Evolutionary conservation across 92 coral and sea anemone genomes (phyloP).

Genomic region (Micromussa lordhowensis): DNA sequence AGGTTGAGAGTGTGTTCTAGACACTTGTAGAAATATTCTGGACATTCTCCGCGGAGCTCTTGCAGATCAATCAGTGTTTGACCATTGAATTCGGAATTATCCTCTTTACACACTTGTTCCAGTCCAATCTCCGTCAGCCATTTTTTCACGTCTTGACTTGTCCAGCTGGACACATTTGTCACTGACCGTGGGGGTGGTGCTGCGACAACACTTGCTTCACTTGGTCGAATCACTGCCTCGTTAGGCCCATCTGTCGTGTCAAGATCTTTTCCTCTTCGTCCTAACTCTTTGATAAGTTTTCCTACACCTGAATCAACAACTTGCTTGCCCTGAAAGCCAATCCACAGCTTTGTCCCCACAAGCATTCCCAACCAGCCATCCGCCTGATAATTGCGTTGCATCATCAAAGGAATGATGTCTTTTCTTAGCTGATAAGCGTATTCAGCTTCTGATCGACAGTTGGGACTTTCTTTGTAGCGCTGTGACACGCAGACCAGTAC

Average conservation of each 20-base stretch:
- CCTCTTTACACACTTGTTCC: conserved; percentile 44
- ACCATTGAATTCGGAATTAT: conserved; percentile 49
- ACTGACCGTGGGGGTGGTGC: not conserved
- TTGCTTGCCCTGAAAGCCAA: conserved; percentile 48
- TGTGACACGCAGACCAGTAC: conserved; percentile 80
- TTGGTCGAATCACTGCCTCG: conserved; percentile 1
- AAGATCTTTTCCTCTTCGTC: conserved; percentile 50
- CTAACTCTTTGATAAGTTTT: conserved; percentile 51
- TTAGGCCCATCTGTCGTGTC: conserved; percentile 12
- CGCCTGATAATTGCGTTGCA: conserved; percentile 65
- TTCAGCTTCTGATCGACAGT: conserved; percentile 78
- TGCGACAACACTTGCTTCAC: not conserved
- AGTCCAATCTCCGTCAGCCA: conserved; percentile 66
- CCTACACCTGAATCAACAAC: conserved; percentile 20
- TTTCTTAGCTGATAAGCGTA: conserved; percentile 68
- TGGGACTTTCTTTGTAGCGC: conserved; percentile 76
- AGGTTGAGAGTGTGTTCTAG: conserved; percentile 48
- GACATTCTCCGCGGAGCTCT: conserved; percentile 66
- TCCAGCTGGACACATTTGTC: conserved; percentile 50
- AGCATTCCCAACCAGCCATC: conserved; percentile 79
- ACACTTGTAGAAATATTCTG: conserved; percentile 66
- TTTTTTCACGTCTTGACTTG: conserved; percentile 51
- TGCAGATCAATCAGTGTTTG: conserved; percentile 57
- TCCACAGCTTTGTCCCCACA: conserved; percentile 60
- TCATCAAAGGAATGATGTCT: conserved; percentile 70